Percentiles rank a stretch among this genome's conserved stretches.
Evolutionary conservation across 1,140 invertebrate species (phyloP).

Genomic region (Tetragnatha versicolor): DNA sequence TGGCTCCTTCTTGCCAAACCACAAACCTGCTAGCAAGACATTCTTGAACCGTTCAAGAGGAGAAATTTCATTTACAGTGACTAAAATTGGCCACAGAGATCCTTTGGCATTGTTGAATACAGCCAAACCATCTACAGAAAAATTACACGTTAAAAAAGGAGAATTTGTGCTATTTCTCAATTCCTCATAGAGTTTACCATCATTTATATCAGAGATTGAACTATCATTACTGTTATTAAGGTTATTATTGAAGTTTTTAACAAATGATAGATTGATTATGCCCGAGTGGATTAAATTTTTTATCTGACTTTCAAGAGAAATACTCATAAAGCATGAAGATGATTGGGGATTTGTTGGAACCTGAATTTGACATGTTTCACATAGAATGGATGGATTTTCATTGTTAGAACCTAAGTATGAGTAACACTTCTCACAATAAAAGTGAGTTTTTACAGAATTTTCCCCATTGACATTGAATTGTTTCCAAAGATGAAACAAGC

Average conservation of each 20-base stretch:
- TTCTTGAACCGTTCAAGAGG: not conserved
- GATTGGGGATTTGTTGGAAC: not conserved
- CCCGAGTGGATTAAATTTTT: not conserved
- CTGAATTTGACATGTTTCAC: not conserved
- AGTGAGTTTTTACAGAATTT: not conserved
- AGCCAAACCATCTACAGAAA: not conserved
- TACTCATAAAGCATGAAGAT: not conserved
- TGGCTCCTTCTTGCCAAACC: not conserved
- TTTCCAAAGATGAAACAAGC: slow-evolving; percentile 2
- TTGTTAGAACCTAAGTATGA: not conserved
- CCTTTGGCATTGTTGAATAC: not conserved
- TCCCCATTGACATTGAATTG: not conserved
- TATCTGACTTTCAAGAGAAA: not conserved
- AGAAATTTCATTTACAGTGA: not conserved
- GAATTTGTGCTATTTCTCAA: not conserved
- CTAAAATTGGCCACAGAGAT: not conserved
- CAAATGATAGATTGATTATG: not conserved
- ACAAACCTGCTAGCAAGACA: slow-evolving; percentile 1
- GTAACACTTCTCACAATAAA: not conserved
- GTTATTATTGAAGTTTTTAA: not conserved
- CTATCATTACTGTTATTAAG: not conserved
- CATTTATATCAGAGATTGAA: slow-evolving; percentile 9
- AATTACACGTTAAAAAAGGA: not conserved
- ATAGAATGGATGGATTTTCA: not conserved
- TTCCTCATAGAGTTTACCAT: not conserved